Conservation (phyloP, 2,797 vertebrate species). For the Sebastes aleutianus region DNA sequence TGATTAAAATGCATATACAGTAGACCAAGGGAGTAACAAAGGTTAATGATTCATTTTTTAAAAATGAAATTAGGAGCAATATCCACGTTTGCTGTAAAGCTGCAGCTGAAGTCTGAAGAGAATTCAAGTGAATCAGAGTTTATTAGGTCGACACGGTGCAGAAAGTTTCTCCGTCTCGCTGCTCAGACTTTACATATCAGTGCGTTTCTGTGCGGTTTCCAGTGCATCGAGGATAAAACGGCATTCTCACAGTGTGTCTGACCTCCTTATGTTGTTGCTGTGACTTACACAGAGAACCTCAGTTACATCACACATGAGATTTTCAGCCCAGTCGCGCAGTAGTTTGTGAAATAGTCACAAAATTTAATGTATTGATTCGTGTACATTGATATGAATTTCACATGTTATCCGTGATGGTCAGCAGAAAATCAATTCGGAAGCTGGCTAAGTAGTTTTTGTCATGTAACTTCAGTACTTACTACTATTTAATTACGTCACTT, state of each 20-base stretch:
- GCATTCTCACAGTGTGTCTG: not conserved
- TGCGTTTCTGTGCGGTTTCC: constrained; percentile 8
- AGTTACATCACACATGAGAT: not conserved
- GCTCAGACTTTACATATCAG: not conserved
- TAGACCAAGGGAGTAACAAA: not conserved
- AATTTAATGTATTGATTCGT: no score
- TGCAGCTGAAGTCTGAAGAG: not conserved
- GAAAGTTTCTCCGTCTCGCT: not conserved
- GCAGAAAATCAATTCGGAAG: no score
- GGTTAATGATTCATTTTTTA: not conserved
- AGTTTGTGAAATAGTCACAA: no score
- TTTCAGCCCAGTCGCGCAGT: not conserved
- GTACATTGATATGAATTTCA: no score
- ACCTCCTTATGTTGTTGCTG: not conserved
- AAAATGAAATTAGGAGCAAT: not conserved
- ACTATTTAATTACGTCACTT: no score
- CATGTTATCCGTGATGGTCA: no score
- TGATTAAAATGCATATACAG: constrained; percentile 17
- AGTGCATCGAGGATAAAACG: not conserved
- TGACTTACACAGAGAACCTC: not conserved
- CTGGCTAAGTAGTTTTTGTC: no score
- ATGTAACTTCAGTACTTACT: no score
- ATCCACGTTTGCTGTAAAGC: not conserved
- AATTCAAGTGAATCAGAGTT: not conserved
- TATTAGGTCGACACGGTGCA: not conserved